These are phyloP conservation scores for Acanthosepion lycidas DNA, from an alignment of 2,888 invertebrate genomes.

Conservation along the genomic window DNA sequence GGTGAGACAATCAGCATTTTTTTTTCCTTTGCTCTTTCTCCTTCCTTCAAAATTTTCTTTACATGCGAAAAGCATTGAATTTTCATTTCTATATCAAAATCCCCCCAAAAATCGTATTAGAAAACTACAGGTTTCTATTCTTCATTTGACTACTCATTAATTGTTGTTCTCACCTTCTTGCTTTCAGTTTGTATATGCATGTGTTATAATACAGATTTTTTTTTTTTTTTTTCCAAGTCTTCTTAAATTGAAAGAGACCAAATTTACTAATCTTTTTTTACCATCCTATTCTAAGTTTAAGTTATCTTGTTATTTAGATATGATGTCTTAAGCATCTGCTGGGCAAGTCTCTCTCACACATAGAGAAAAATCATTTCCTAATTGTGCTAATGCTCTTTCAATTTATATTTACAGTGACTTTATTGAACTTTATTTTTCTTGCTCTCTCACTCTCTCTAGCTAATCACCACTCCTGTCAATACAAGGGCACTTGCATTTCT, in stretches of 20 bases:
- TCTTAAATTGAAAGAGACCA: too few relatives aligned
- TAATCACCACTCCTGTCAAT: slow-evolving; percentile 91
- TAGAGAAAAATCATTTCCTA: not conserved
- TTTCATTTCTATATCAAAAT: not conserved
- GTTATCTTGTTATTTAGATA: too few relatives aligned
- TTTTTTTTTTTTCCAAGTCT: too few relatives aligned
- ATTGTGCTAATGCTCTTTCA: too few relatives aligned
- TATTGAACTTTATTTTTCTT: not conserved
- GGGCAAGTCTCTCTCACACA: not conserved
- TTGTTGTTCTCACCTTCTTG: too few relatives aligned
- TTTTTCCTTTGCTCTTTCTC: not conserved
- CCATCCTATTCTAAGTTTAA: too few relatives aligned
- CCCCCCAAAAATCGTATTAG: too few relatives aligned
- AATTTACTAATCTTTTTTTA: too few relatives aligned
- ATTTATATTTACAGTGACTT: not conserved
- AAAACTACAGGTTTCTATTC: not conserved
- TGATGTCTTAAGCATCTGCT: too few relatives aligned
- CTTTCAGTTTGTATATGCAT: too few relatives aligned
- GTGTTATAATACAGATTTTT: too few relatives aligned
- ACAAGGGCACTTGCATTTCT: slow-evolving; percentile 94
- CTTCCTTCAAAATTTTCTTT: not conserved
- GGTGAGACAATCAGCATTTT: slow-evolving; percentile 58
- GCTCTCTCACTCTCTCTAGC: slow-evolving; percentile 76
- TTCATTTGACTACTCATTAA: too few relatives aligned
- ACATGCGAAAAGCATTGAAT: not conserved